Percentiles rank a stretch among this genome's conserved stretches.
These are phyloP conservation scores for Cebuella pygmaea DNA, from an alignment of 2,797 vertebrate genomes.

Conservation along the genomic window DNA sequence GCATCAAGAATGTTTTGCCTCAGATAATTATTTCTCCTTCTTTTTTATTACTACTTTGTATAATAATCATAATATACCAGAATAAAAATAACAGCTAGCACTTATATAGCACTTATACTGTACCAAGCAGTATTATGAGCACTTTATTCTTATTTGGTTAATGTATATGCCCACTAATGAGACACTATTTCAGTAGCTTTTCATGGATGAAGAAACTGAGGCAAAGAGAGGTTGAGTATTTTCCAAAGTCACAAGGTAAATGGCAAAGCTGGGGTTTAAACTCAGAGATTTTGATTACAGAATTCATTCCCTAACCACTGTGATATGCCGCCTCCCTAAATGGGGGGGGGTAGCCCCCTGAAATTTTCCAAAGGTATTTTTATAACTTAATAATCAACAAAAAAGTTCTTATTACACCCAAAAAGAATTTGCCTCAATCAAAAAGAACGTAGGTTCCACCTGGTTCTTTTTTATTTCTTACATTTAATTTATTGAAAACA, in stretches of 20 bases:
- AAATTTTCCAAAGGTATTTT: background rate
- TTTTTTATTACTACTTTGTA: background rate
- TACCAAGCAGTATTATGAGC: background rate
- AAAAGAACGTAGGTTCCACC: background rate
- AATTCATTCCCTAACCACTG: background rate
- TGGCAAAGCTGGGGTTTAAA: background rate
- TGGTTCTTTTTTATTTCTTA: background rate
- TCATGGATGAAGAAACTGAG: background rate
- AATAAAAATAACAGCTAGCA: background rate
- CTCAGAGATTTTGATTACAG: background rate
- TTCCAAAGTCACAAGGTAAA: slow-evolving; percentile 20
- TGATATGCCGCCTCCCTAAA: background rate
- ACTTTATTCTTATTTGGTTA: background rate
- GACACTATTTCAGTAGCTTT: background rate
- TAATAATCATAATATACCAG: background rate
- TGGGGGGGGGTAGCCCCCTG: background rate
- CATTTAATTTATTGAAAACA: background rate
- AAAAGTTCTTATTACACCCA: background rate
- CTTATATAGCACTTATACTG: background rate
- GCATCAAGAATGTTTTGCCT: background rate
- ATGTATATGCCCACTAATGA: background rate
- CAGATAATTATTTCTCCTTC: background rate
- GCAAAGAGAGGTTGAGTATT: background rate
- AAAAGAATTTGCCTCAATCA: background rate
- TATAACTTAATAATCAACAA: background rate